Evolutionary conservation across 1,140 invertebrate species (phyloP), one percentile per base, ranked within the genome.

Genomic region (Dinoponera quadriceps): DNA sequence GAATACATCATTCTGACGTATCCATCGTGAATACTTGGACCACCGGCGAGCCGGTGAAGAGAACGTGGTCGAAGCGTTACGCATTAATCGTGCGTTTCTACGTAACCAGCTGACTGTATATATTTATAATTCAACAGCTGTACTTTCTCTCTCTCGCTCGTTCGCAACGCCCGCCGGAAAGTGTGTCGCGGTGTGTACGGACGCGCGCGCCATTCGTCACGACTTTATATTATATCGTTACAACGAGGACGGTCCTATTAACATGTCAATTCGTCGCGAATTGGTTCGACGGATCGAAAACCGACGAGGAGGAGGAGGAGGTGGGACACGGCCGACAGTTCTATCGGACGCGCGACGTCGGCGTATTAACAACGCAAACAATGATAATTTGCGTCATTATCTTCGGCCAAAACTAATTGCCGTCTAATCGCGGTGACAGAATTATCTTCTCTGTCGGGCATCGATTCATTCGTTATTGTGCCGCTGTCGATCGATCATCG

Each of bases 91-190:
- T 59, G 51, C 68, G 49, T 48, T n/a, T n/a, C 63, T 62, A 63
- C 85, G 68, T 69, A 83, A 25, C 3, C 86, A 83, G 87, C 85
- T 88, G 87, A 88, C 85, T 81, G n/a, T n/a, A 89, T 91, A 90
- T 91, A 90, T 91, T 91, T 92, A 91, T 92, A 88, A 92, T 91
- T 92, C 90, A 92, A 92, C 92, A 92, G 89, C 87, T 91, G 91
- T 87, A 14, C 33, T n/a, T 20, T 33, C n/a, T n/a, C n/a, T n/a
- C n/a, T n/a, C n/a, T n/a, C n/a, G n/a, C 3, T 3, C 38, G 38
- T 9, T 3, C 85, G 85, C 87, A 38, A 27, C 48, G 48, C 20
- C 33, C 25, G 22, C 25, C 51, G 18, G 51, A 20, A 66, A 74
- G 49, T 48, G 54, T 74, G 60, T 57, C 51, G 55, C n/a, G 22